These are phyloP conservation scores for Pogonocherus hispidulus DNA, from an alignment of 2,888 invertebrate species.

Conservation along the genomic window DNA sequence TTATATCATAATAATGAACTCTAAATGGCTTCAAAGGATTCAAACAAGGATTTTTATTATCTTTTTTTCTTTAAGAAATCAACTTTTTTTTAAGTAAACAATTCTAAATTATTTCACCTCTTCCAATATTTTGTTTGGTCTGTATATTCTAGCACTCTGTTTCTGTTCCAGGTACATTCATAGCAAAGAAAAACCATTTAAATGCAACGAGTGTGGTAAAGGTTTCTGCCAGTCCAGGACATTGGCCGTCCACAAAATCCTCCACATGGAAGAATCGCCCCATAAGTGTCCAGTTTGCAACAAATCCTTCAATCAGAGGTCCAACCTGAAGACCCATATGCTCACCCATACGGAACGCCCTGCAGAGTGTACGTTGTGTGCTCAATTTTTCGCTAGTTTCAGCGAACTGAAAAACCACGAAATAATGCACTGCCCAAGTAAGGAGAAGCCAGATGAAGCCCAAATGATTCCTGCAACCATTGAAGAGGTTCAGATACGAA, in stretches of 20 bases:
- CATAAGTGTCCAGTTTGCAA: slow-evolving; percentile 93
- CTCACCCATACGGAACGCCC: slow-evolving; percentile 85
- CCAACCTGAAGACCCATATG: slow-evolving; percentile 91
- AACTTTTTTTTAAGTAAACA: too few species aligned
- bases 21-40: too few species aligned
- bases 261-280: slow-evolving; percentile 93
- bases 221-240: slow-evolving; percentile 98
- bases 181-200: slow-evolving; percentile 98
- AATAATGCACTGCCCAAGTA: slow-evolving; percentile 51
- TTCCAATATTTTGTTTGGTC: too few species aligned
- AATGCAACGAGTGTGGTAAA: slow-evolving; percentile 96
- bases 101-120: too few species aligned
- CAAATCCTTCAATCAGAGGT: slow-evolving; percentile 92
- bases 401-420: slow-evolving; percentile 65
- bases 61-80: too few species aligned
- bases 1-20: too few species aligned
- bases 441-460: slow-evolving; percentile 40
- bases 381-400: slow-evolving; percentile 62
- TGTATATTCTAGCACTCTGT: too few species aligned
- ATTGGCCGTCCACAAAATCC: slow-evolving; percentile 93
- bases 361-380: slow-evolving; percentile 62
- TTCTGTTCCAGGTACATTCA: slow-evolving; percentile 88
- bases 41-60: too few species aligned
- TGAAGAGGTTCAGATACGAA: slow-evolving; percentile 45
- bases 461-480: slow-evolving; percentile 50